Evolutionary conservation across 2,113 vertebrate genomes (phyloP).

Genomic region (Tympanuchus pallidicinctus): DNA sequence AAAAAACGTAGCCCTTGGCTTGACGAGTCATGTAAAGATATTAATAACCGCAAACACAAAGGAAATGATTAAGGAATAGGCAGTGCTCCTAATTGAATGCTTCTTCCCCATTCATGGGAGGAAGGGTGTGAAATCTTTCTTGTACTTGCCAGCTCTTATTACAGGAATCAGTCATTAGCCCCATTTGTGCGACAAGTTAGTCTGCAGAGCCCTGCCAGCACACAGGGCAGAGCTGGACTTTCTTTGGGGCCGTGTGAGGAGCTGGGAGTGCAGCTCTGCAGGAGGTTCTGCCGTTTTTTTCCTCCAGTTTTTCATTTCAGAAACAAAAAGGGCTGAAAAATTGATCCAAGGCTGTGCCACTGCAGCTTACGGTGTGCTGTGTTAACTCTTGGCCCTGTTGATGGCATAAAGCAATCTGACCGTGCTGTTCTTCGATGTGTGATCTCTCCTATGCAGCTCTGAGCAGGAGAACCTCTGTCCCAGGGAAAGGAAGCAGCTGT

Average conservation of each 20-base stretch:
- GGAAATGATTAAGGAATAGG: slow-evolving; percentile 13
- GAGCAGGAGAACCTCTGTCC: no score
- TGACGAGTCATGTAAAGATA: background rate
- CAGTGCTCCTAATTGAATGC: slow-evolving; percentile 33
- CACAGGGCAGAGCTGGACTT: background rate
- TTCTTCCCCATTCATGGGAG: slow-evolving; percentile 29
- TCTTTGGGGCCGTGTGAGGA: background rate
- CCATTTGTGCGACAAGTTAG: background rate
- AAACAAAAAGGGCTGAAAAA: background rate
- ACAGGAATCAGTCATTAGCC: background rate
- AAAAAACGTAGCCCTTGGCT: slow-evolving; percentile 45
- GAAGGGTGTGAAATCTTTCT: slow-evolving; percentile 44
- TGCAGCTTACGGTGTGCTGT: no score
- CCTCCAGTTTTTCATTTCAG: background rate
- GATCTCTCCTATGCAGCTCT: no score
- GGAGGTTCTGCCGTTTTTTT: background rate
- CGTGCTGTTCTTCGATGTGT: no score
- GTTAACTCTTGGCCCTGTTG: no score
- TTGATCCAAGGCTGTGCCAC: background rate
- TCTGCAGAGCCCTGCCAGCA: background rate
- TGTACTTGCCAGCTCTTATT: slow-evolving; percentile 1
- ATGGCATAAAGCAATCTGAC: no score
- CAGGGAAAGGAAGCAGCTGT: no score
- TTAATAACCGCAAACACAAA: slow-evolving; percentile 38
- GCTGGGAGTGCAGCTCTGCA: background rate